Evolutionary conservation across 2,888 invertebrate genomes (phyloP).

Genomic region (Ochropacha duplaris): DNA sequence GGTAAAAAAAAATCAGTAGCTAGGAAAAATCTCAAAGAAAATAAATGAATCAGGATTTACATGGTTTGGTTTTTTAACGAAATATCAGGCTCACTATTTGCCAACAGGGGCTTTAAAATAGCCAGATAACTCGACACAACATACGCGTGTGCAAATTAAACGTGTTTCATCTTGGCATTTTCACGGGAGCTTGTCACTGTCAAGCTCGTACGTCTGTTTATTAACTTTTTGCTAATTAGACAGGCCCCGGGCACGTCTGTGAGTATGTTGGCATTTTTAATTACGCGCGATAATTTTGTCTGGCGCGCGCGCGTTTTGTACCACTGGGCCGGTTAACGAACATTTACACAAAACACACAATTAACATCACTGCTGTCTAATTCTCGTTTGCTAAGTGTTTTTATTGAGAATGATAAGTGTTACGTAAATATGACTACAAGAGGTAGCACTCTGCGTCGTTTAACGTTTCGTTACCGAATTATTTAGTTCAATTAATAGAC

Average conservation of each 20-base stretch:
- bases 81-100: constrained; percentile 10
- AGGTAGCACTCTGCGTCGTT: neutral
- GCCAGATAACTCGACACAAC: constrained; percentile 48
- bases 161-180: constrained; percentile 81
- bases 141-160: constrained; percentile 76
- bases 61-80: no score
- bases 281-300: constrained; percentile 74
- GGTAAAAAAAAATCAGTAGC: no score
- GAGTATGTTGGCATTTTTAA: constrained; percentile 81
- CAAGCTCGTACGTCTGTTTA: constrained; percentile 76
- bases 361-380: constrained; percentile 51
- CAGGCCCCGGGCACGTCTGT: constrained; percentile 70
- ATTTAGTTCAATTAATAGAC: constrained; percentile 1
- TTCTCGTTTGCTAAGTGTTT: constrained; percentile 53
- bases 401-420: constrained; percentile 47
- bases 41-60: no score
- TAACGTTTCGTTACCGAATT: constrained; percentile 6
- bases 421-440: neutral
- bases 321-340: constrained; percentile 46
- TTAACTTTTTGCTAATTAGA: constrained; percentile 83
- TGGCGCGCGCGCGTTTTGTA: constrained; percentile 40
- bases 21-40: no score
- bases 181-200: constrained; percentile 80
- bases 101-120: constrained; percentile 22
- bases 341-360: constrained; percentile 41